Evolutionary conservation across 1,140 invertebrate genomes (phyloP), one percentile per base, ranked within the genome.

Genomic region (Drosophila ananassae): DNA sequence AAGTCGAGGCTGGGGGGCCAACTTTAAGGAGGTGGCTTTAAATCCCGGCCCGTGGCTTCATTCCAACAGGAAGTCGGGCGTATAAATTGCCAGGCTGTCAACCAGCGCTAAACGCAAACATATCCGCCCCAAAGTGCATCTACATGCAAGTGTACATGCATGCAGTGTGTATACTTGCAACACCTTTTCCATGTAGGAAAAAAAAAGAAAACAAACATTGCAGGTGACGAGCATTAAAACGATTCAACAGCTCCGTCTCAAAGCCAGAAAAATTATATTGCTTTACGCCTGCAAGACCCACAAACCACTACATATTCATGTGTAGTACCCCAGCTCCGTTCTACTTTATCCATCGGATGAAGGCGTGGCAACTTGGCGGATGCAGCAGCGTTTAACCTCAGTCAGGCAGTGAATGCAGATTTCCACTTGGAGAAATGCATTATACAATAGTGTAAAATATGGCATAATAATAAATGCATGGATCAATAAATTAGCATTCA

Each of bases 171-270:
- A 39, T 32, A 34, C 57, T 51, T 73, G 73, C 67, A 76, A 51
- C 72, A 76, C 57, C 52, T 61, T 77, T 64, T 64, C 58, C 75
- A 79, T 66, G 56, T 32, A 32, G 52, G 28, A 57, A 79, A 39
- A 71, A 56, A 62, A 47, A 55, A 41, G 24, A 56, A 57, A 57
- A 69, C 69, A 82, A 82, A 78, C 79, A 77, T 63, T 76, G 52
- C 61, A 80, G 84, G 79, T 89, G 84, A 84, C 79, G 79, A 81
- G 74, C 79, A 84, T 89, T 89, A 89, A 89, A 89, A 89, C 80
- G 84, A 89, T 89, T 89, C 84, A 89, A 89, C 79, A 89, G 73
- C 84, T 89, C 52, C 77, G 72, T 50, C 79, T 76, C 79, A 89
- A 89, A 81, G 74, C 68, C 71, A 78, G 77, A 76, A 74, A 81